Conservation (phyloP, 2,113 vertebrate genomes). For the Elgaria multicarinata region DNA sequence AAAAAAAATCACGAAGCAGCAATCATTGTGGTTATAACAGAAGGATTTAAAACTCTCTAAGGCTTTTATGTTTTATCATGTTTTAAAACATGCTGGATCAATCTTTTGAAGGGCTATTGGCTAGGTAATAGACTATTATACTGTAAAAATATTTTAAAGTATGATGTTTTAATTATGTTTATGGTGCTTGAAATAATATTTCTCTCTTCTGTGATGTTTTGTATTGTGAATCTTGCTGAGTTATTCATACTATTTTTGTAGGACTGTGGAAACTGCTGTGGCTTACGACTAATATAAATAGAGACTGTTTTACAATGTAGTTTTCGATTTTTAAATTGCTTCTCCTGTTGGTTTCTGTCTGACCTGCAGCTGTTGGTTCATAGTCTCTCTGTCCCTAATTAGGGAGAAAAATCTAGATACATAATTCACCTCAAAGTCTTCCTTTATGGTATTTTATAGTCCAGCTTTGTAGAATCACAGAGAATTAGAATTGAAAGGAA, state of each 20-base stretch:
- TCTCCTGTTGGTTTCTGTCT: not conserved
- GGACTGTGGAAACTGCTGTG: not conserved
- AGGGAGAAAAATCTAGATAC: not conserved
- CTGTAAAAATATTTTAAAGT: not conserved
- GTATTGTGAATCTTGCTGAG: not conserved
- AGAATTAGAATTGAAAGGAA: too few species aligned
- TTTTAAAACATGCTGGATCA: not conserved
- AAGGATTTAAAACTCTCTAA: not conserved
- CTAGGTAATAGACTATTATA: not conserved
- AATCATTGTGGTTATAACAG: not conserved
- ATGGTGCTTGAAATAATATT: not conserved
- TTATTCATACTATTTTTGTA: not conserved
- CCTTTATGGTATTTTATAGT: not conserved
- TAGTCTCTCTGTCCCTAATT: not conserved
- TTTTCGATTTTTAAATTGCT: not conserved
- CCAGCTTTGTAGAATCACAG: fast-evolving
- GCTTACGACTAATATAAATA: not conserved
- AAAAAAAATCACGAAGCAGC: not conserved
- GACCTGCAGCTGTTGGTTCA: not conserved
- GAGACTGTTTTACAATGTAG: not conserved
- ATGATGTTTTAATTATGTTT: not conserved
- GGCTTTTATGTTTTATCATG: not conserved
- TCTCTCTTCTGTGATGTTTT: not conserved
- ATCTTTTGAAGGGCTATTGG: not conserved
- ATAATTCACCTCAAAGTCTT: too few species aligned